A percentile compares a stretch with the other conserved stretches of the same genome.
Evolutionary conservation across 2,888 invertebrate genomes (phyloP).

Genomic region (Scelioninae gen. 1): DNA sequence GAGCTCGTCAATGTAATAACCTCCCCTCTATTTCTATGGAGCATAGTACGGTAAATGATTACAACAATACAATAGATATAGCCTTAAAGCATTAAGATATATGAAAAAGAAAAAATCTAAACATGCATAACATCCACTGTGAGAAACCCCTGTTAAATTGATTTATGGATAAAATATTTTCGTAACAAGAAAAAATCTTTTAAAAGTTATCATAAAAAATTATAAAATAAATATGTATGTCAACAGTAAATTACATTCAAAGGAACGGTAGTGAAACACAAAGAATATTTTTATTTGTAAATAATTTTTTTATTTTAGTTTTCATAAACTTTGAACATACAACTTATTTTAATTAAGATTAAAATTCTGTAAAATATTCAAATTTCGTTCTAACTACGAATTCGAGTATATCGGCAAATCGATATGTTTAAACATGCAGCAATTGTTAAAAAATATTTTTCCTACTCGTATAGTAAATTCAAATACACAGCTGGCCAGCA

Average conservation of each 20-base stretch:
- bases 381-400: no score
- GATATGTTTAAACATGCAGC: no score
- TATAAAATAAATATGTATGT: no score
- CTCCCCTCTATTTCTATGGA: slow-evolving; percentile 4
- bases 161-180: slow-evolving; percentile 20
- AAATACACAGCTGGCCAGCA: no score
- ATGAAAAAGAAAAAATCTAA: not conserved
- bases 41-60: slow-evolving; percentile 5
- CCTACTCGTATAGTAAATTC: no score
- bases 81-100: slow-evolving; percentile 1
- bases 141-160: not conserved
- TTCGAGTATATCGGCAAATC: no score
- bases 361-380: no score
- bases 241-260: not conserved
- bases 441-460: no score
- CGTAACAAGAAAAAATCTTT: not conserved
- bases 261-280: not conserved
- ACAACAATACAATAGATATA: not conserved
- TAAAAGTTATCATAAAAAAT: slow-evolving; percentile 14
- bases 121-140: no score
- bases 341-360: no score
- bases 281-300: not conserved
- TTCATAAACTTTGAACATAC: not conserved
- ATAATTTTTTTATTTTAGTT: no score
- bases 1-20: slow-evolving; percentile 7